phyloP scores from a whole-genome alignment of 2,113 vertebrate species.

The Festucalex cinctus region DNA sequence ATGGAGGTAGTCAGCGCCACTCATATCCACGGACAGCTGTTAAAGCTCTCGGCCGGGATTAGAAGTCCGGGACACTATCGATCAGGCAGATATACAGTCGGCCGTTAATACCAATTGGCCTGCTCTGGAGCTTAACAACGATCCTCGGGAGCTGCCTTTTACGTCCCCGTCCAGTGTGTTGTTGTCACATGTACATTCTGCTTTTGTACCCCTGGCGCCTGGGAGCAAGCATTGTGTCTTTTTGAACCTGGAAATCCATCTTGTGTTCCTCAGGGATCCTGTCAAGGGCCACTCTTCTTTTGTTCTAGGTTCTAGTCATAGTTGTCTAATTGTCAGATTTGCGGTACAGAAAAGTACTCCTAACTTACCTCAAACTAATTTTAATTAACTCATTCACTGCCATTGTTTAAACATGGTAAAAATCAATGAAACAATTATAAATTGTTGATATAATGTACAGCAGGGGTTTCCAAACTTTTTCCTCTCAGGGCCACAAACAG shows the following conservation, averaged over 20 bases:
- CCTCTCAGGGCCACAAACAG: no score
- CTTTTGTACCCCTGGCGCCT: not conserved
- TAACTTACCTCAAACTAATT: not conserved
- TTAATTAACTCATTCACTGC: no score
- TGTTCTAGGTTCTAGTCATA: not conserved
- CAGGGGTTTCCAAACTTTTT: no score
- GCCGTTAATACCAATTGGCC: not conserved
- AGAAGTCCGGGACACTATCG: constrained; percentile 16
- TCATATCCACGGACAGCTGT: constrained; percentile 52
- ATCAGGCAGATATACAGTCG: constrained; percentile 6
- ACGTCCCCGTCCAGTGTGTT: not conserved
- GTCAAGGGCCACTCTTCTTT: not conserved
- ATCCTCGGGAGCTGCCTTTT: not conserved
- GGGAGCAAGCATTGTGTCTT: no score
- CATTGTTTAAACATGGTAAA: no score
- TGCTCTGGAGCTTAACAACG: not conserved
- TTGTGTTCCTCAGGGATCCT: not conserved
- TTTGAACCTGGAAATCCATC: not conserved
- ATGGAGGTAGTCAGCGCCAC: constrained; percentile 26
- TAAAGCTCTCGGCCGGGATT: constrained; percentile 68
- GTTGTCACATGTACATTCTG: not conserved
- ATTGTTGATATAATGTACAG: no score
- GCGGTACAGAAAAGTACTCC: not conserved
- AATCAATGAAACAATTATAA: no score
- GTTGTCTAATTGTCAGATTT: not conserved